These are phyloP conservation scores for Tragelaphus scriptus DNA, from an alignment of 2,113 vertebrate species.

Conservation along the genomic window DNA sequence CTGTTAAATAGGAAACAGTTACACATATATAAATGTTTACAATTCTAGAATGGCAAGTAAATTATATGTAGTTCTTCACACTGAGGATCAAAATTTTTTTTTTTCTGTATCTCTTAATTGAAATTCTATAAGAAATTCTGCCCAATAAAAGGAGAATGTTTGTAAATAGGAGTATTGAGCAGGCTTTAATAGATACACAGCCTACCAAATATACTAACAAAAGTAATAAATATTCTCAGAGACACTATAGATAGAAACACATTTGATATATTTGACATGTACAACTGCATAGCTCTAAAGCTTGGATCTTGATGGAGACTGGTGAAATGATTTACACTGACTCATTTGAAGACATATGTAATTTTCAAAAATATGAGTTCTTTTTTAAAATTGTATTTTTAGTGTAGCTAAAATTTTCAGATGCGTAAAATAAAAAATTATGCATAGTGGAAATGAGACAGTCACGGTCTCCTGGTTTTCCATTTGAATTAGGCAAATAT, in stretches of 20 bases:
- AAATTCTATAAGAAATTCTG: background rate
- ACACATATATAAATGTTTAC: background rate
- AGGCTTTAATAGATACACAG: background rate
- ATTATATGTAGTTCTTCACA: background rate
- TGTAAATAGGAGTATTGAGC: background rate
- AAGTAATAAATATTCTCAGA: background rate
- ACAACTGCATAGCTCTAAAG: background rate
- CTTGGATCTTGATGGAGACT: background rate
- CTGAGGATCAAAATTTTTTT: background rate
- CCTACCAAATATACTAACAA: background rate
- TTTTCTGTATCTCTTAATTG: background rate
- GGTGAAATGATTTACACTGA: background rate
- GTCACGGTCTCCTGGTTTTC: slow-evolving; percentile 25
- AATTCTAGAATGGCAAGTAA: background rate
- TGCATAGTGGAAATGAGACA: slow-evolving; percentile 13
- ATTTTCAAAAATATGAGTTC: slow-evolving; percentile 16
- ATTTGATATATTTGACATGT: background rate
- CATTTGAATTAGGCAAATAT: slow-evolving; percentile 63
- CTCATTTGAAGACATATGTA: background rate
- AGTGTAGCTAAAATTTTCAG: slow-evolving; percentile 35
- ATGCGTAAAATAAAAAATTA: slow-evolving; percentile 36
- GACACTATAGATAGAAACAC: background rate
- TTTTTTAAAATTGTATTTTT: slow-evolving; percentile 30
- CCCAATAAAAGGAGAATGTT: background rate
- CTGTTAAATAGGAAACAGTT: background rate